A percentile compares a stretch with the other conserved stretches of the same genome.
phyloP scores from a whole-genome alignment of 1,140 invertebrate species.

The Lucilia cuprina region DNA sequence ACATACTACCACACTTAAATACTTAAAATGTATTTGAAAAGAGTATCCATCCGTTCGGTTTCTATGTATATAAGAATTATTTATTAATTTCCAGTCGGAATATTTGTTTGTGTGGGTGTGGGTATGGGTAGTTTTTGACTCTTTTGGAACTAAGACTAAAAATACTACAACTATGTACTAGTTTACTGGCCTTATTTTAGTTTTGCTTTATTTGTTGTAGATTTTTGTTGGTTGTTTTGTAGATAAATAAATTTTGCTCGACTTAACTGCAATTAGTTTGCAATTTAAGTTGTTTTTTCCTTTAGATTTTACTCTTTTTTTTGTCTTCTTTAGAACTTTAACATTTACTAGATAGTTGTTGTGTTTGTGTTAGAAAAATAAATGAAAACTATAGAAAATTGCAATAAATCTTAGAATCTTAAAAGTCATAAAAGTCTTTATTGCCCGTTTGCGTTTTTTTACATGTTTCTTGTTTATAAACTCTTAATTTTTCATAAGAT shows the following conservation, averaged over 20 bases:
- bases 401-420: background rate
- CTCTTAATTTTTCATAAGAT: background rate
- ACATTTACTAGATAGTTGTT: no score
- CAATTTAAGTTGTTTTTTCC: slow-evolving; percentile 52
- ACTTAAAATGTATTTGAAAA: no score
- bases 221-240: background rate
- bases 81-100: background rate
- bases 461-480: background rate
- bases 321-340: background rate
- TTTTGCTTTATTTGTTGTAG: background rate
- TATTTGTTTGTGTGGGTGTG: no score
- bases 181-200: background rate
- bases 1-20: background rate
- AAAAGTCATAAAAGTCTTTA: background rate
- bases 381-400: background rate
- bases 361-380: no score
- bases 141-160: no score
- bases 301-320: background rate
- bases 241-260: slow-evolving; percentile 47
- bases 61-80: background rate
- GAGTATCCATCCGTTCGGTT: background rate
- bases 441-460: background rate
- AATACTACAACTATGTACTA: background rate
- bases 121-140: no score
- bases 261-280: slow-evolving; percentile 62